Evolutionary conservation across 2,888 invertebrate genomes (phyloP).

Genomic region (Leptinotarsa peninsularis): DNA sequence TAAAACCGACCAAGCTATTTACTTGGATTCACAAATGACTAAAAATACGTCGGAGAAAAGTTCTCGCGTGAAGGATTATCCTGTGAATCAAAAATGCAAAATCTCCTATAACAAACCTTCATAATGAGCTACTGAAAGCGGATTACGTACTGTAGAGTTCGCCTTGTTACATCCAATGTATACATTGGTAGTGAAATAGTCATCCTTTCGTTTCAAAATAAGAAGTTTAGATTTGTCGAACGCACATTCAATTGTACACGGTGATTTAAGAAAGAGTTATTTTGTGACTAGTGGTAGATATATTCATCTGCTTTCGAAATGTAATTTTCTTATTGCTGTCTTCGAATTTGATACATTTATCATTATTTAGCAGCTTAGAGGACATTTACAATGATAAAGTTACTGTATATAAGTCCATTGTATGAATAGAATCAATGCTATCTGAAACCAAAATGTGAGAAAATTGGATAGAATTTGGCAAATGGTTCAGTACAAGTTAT

Average conservation of each 20-base stretch:
- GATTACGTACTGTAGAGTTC: constrained; percentile 43
- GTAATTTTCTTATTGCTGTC: too few relatives aligned
- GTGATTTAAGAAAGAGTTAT: too few relatives aligned
- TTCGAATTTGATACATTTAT: too few relatives aligned
- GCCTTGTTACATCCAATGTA: constrained; percentile 46
- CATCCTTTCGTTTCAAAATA: neutral
- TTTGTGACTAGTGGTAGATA: too few relatives aligned
- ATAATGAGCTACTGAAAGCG: constrained; percentile 52
- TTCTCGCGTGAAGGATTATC: constrained; percentile 33
- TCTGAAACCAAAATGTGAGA: too few relatives aligned
- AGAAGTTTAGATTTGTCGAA: neutral
- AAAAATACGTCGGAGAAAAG: neutral
- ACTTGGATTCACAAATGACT: neutral
- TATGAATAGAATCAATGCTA: too few relatives aligned
- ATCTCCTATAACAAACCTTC: constrained; percentile 54
- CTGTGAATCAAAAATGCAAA: constrained; percentile 52
- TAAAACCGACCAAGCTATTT: neutral
- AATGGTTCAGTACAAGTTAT: too few relatives aligned
- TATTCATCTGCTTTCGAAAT: too few relatives aligned
- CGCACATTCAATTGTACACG: neutral
- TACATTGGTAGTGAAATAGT: constrained; percentile 18
- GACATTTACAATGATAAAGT: too few relatives aligned
- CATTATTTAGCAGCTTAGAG: too few relatives aligned
- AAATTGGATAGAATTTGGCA: too few relatives aligned
- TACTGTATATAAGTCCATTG: too few relatives aligned